phyloP scores from a whole-genome alignment of 1,140 invertebrate species.

The Hyles euphorbiae region DNA sequence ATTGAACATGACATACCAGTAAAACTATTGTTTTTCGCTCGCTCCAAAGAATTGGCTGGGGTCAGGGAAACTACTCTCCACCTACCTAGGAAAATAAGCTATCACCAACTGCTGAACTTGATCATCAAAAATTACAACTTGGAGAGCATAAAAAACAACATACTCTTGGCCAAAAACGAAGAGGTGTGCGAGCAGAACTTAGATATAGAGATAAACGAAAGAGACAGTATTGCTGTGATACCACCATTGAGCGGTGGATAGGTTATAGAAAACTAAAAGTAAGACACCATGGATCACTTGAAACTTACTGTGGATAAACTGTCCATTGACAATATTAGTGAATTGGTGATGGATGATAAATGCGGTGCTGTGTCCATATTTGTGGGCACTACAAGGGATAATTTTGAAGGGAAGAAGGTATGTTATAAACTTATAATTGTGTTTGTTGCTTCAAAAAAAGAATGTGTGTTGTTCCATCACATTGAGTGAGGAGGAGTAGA shows the following conservation, averaged over 20 bases:
- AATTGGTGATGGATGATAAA: conserved; percentile 80
- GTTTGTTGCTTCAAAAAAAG: neutral
- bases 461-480: neutral
- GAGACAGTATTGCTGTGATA: conserved; percentile 89
- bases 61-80: conserved; percentile 72
- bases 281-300: conserved; percentile 77
- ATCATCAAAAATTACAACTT: conserved; percentile 81
- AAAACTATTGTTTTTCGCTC: conserved; percentile 90
- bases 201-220: conserved; percentile 78
- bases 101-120: conserved; percentile 75
- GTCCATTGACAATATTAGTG: conserved; percentile 80
- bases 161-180: conserved; percentile 89
- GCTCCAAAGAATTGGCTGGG: conserved; percentile 87
- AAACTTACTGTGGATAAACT: conserved; percentile 83
- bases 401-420: conserved; percentile 90
- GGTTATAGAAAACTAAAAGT: conserved; percentile 1
- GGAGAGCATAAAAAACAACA: conserved; percentile 79
- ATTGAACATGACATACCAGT: conserved; percentile 71
- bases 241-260: conserved; percentile 93
- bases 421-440: conserved; percentile 7
- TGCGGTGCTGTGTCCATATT: conserved; percentile 94
- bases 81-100: conserved; percentile 72
- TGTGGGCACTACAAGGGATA: conserved; percentile 93
- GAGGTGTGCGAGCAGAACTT: conserved; percentile 78
- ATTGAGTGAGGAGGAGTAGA: neutral